Base-by-base conservation (phyloP, 2,888 invertebrate genomes). In the Ophion slaviceki region DNA sequence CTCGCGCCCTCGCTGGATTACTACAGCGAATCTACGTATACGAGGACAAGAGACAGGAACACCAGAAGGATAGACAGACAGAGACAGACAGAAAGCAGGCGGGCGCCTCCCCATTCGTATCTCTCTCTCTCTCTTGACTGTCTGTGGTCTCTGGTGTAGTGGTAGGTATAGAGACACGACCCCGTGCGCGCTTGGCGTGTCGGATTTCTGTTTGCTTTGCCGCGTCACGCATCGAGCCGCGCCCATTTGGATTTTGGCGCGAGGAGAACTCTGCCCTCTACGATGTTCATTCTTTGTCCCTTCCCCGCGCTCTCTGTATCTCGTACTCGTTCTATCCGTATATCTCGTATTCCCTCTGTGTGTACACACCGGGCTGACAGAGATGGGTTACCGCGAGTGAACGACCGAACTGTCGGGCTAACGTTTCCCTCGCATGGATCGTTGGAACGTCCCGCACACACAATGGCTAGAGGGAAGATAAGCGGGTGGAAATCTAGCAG, bases 31-130 rank as follows among this genome's bases (percentile, higher is more conserved):
- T 64, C 61, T 62, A 36, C 40, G 80, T 53, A 64, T 62, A 45
- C 28, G 68, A 74, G 68, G 74, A 62, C 70, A 71, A 10, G 28
- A 61, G 68, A 85, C 59, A 68, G 82, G 85, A 82, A 76, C 68
- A 67, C 61, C 75, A 72, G 75, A 83, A 80, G 72, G 75, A 79
- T 76, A 32, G 72, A 83, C 66, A 94, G 94, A 94, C 94, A 94
- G 57, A 72, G 59, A 36, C 32, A 59, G 59, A 59, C 57, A 61
- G 94, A 92, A 92, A 91, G 92, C 92, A 92, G 87, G 84, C 83
- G 93, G 93, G 94, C 95, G 95, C 91, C 94, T 90, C 85, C 94
- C 95, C 94, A 89, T 94, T 89, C 91, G 95, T 95, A 87, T 95
- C 91, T 88, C 66, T 66, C 66, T 66, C 36, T 66, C 66, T 64